Evolutionary conservation across 2,888 invertebrate genomes (phyloP), one percentile per base, ranked within the genome.

Genomic region (Gymnocheta viridis): DNA sequence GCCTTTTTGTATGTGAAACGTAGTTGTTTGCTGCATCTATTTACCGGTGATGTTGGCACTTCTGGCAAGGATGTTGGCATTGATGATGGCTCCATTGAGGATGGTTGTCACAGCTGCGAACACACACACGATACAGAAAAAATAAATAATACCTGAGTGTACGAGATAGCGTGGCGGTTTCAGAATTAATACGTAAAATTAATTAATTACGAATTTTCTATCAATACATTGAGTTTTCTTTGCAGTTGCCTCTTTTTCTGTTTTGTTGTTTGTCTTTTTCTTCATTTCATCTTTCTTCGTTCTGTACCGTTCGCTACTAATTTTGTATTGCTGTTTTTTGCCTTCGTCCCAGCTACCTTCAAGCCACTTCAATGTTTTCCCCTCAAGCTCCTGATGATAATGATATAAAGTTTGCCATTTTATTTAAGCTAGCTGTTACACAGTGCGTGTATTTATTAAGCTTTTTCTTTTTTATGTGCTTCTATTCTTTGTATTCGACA

Each of bases 1-100:
- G 94, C 94, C 70, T 93, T 95, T 88, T 94, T 92, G 66, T 92
- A 92, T 87, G 89, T 92, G 82, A 92, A 92, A 83, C 90, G 91
- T 82, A 91, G 89, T 79, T 92, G 92, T 82, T 87, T 91, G 82
- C 86, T 88, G 44, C 90, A 91, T 67, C 81, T 91, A 27, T 89
- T 90, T 47, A 87, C 86, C 54, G 87, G 86, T 1, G 86, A 82
- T 0, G 76, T 67, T 35, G 76, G 76, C 41, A 60, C 58, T 66
- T 74, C 64, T 60, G 58, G 77, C 44, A 74, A 67, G 9, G 85
- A 77, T 56, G 60, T 44, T 47, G 73, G 54, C 32, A 78, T 72
- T 35, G 76, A 81, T 67, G 74, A 81, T 69, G 81, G 62, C 54
- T 82, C 84, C 58, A 78, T 84, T 38, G 84, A 82, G 62, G 84